A percentile compares a stretch with the other conserved stretches of the same genome.
Conservation (phyloP, 1,140 invertebrate species). For the Orius laevigatus region DNA sequence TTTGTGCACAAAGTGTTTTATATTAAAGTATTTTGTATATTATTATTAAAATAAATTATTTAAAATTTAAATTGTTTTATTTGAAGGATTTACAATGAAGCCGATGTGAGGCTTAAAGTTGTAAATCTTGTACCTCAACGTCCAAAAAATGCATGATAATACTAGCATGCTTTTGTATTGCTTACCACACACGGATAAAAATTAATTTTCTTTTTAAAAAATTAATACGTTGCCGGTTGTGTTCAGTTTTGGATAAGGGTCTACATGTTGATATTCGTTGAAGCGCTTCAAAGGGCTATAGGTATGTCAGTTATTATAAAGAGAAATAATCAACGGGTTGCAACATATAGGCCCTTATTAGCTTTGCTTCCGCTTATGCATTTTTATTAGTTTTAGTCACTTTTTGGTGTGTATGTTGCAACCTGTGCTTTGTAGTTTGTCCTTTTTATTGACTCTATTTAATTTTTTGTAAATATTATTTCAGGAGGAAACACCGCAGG, state of each 20-base stretch:
- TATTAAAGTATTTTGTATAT: too few species aligned
- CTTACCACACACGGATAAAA: too few species aligned
- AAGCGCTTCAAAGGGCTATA: not conserved
- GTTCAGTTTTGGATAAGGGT: conserved; percentile 12
- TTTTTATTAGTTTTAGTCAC: not conserved
- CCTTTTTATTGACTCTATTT: not conserved
- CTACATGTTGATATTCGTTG: conserved; percentile 13
- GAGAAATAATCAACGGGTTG: conserved; percentile 1
- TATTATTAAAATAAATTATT: too few species aligned
- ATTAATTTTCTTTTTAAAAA: too few species aligned
- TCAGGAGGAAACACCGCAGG: conserved; percentile 96
- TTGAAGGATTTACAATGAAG: too few species aligned
- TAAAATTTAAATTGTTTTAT: too few species aligned
- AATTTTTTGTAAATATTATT: conserved; percentile 36
- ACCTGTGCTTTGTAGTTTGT: conserved; percentile 8
- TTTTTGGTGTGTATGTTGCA: conserved; percentile 11
- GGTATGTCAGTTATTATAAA: conserved; percentile 3
- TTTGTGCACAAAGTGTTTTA: too few species aligned
- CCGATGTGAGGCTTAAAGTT: too few species aligned
- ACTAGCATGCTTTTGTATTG: too few species aligned
- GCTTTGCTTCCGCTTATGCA: not conserved
- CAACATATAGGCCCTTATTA: conserved; percentile 15
- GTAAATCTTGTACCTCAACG: too few species aligned
- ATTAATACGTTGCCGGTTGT: not conserved
- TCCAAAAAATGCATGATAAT: too few species aligned